A percentile compares a stretch with the other conserved stretches of the same genome.
phyloP scores from a whole-genome alignment of 2,113 vertebrate species.

The Eulacestoma nigropectus region DNA sequence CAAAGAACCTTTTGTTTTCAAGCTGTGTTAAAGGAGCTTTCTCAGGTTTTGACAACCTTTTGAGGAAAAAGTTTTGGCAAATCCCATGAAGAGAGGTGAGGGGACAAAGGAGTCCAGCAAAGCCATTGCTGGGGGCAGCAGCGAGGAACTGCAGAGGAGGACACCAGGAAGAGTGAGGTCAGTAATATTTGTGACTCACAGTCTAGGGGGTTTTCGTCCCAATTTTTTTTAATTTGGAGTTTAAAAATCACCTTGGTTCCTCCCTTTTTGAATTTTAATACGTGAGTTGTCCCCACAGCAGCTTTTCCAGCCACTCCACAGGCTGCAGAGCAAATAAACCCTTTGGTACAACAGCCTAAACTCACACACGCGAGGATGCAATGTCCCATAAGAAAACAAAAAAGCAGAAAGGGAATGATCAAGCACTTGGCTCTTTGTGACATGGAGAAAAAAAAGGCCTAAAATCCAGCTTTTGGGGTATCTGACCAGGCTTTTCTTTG shows the following conservation, averaged over 20 bases:
- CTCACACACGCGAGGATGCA: background rate
- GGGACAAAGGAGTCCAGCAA: background rate
- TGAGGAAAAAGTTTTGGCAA: background rate
- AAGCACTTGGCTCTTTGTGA: background rate
- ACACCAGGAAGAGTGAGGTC: background rate
- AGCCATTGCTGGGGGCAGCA: background rate
- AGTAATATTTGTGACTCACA: background rate
- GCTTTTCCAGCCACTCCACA: background rate
- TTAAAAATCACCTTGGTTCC: background rate
- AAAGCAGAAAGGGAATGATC: background rate
- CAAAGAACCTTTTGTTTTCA: slow-evolving; percentile 1
- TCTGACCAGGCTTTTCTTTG: background rate
- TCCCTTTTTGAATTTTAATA: background rate
- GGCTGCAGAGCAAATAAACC: background rate
- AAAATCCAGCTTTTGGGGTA: background rate
- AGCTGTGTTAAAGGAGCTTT: background rate
- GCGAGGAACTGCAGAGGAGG: background rate
- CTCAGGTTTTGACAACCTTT: background rate
- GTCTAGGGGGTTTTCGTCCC: accelerated
- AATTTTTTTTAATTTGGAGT: background rate
- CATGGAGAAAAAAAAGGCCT: background rate
- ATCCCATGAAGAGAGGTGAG: background rate
- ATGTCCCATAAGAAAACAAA: background rate
- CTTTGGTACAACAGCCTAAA: background rate
- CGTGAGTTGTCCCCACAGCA: background rate